A percentile compares a stretch with the other conserved stretches of the same genome.
phyloP scores from a whole-genome alignment of 2,113 vertebrate genomes.

The Narcine bancroftii region DNA sequence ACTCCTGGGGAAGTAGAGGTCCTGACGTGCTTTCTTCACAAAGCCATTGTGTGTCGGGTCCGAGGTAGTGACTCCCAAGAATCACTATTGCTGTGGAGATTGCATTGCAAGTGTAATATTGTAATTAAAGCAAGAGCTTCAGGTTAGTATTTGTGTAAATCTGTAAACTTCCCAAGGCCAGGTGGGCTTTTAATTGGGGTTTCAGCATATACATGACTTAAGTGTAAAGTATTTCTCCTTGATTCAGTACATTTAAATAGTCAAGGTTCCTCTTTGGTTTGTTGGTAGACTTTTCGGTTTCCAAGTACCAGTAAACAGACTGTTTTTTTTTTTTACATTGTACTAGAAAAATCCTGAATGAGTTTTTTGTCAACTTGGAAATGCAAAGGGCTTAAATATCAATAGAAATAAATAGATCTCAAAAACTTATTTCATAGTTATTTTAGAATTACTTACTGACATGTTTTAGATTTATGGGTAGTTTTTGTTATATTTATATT shows the following conservation, averaged over 20 bases:
- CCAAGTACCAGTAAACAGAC: neutral
- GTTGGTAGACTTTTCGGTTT: neutral
- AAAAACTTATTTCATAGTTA: neutral
- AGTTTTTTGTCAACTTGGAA: neutral
- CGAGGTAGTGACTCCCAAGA: no score
- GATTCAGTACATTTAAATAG: no score
- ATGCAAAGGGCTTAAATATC: neutral
- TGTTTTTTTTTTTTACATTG: no score
- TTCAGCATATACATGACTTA: no score
- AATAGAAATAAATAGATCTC: neutral
- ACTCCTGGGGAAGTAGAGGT: no score
- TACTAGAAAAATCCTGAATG: neutral
- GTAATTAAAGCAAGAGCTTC: neutral
- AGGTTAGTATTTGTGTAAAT: neutral
- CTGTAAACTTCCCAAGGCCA: neutral
- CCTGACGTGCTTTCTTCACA: no score
- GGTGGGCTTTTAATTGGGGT: neutral
- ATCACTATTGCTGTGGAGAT: no score
- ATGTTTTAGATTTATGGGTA: neutral
- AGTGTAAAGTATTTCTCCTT: no score
- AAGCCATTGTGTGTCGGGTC: no score
- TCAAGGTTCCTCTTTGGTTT: neutral
- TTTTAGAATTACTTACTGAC: neutral
- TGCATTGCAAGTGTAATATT: neutral
- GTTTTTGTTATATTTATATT: neutral